Conservation (phyloP, 1,140 invertebrate species). For the Apis laboriosa region DNA sequence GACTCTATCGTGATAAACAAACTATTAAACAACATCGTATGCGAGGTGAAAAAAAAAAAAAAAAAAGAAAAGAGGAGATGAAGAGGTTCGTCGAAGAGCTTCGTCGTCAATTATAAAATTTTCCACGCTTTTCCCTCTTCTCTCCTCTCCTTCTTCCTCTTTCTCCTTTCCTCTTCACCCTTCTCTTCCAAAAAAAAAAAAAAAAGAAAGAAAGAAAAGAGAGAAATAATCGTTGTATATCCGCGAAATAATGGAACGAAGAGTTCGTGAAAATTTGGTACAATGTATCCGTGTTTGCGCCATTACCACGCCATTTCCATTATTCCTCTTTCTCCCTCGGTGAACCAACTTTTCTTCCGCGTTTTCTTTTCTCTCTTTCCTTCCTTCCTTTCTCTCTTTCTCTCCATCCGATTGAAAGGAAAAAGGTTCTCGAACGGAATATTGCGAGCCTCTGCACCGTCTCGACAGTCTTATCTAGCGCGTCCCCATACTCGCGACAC, state of each 20-base stretch:
- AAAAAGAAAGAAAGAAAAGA: background rate
- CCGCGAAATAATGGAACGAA: background rate
- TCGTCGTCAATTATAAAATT: slow-evolving; percentile 36
- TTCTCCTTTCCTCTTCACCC: too few species aligned
- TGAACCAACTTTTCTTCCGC: too few species aligned
- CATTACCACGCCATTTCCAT: slow-evolving; percentile 37
- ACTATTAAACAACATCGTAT: slow-evolving; percentile 25
- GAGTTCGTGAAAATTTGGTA: slow-evolving; percentile 13
- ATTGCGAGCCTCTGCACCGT: slow-evolving; percentile 13
- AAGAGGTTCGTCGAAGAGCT: background rate
- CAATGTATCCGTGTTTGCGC: slow-evolving; percentile 33
- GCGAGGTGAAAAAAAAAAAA: too few species aligned
- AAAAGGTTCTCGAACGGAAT: slow-evolving; percentile 36
- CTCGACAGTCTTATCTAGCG: slow-evolving; percentile 69
- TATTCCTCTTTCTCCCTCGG: background rate
- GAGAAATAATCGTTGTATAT: slow-evolving; percentile 24
- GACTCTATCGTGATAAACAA: slow-evolving; percentile 33
- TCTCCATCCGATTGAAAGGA: slow-evolving; percentile 41
- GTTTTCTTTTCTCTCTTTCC: background rate
- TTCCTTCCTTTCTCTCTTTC: background rate
- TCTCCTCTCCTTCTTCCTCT: too few species aligned
- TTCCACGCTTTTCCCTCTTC: background rate
- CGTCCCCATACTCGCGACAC: slow-evolving; percentile 61
- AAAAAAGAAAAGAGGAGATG: background rate
- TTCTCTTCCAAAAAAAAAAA: background rate